phyloP scores from a whole-genome alignment of 2,797 vertebrate species.

The Taeniopygia guttata region DNA sequence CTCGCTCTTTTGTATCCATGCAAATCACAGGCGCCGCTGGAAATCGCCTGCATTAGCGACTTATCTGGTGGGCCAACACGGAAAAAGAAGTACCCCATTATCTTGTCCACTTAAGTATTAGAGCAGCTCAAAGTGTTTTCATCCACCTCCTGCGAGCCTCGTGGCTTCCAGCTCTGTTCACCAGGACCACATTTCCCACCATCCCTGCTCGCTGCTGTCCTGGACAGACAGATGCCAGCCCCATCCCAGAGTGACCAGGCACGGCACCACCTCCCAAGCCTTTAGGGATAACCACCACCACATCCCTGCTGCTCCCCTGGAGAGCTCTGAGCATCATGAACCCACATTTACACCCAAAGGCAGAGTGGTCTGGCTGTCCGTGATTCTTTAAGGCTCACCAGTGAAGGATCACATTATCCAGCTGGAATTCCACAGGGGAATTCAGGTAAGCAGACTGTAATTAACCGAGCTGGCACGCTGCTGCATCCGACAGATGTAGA shows the following conservation, averaged over 20 bases:
- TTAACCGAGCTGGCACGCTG: slow-evolving; percentile 58
- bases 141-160: neutral
- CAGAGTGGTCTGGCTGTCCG: neutral
- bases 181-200: neutral
- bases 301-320: neutral
- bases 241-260: neutral
- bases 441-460: slow-evolving; percentile 69
- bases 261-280: fast-evolving
- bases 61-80: slow-evolving; percentile 59
- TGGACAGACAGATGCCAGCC: neutral
- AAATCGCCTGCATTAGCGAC: slow-evolving; percentile 42
- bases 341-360: neutral
- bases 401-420: slow-evolving; percentile 39
- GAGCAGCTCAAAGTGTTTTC: slow-evolving; percentile 15
- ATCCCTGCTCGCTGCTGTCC: neutral
- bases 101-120: slow-evolving; percentile 60
- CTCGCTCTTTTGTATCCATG: slow-evolving; percentile 54
- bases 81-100: slow-evolving; percentile 36
- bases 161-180: neutral
- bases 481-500: slow-evolving; percentile 62
- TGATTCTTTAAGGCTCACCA: slow-evolving; percentile 29
- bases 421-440: slow-evolving; percentile 36
- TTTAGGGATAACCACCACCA: neutral
- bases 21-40: slow-evolving; percentile 50
- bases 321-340: neutral